A percentile compares a stretch with the other conserved stretches of the same genome.
Conservation (phyloP, 2,797 vertebrate genomes). For the Brotogeris chrysoptera region DNA sequence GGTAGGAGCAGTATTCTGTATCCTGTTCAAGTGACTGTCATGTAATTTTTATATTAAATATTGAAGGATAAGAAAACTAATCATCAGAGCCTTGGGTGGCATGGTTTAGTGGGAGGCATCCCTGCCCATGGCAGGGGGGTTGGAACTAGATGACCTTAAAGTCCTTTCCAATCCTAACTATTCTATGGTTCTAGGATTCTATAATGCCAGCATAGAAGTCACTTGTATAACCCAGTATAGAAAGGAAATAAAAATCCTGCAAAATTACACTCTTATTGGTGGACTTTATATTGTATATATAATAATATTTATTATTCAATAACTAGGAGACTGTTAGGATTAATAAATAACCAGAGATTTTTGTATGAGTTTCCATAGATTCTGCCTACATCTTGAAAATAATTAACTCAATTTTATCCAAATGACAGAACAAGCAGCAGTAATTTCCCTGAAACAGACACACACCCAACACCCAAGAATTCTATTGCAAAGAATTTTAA, state of each 20-base stretch:
- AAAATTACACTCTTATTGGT: background rate
- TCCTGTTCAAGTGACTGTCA: background rate
- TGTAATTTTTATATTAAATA: background rate
- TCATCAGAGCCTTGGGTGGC: no score
- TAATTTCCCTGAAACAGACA: constrained; percentile 26
- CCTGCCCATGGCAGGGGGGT: no score
- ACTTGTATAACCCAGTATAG: background rate
- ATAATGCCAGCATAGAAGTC: background rate
- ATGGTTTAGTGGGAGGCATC: no score
- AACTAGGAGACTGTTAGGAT: background rate
- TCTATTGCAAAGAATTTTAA: constrained; percentile 61
- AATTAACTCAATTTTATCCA: constrained; percentile 8
- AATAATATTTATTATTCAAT: background rate
- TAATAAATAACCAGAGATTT: background rate
- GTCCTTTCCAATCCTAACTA: no score
- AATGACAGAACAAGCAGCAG: background rate
- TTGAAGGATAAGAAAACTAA: background rate
- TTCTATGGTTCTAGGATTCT: no score
- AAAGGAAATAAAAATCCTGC: background rate
- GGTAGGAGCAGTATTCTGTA: background rate
- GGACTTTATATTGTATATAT: background rate
- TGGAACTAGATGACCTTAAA: no score
- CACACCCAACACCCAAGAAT: background rate
- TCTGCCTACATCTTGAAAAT: background rate
- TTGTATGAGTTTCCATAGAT: background rate